phyloP scores from a whole-genome alignment of 2,797 vertebrate species.

The Alectoris magna region DNA sequence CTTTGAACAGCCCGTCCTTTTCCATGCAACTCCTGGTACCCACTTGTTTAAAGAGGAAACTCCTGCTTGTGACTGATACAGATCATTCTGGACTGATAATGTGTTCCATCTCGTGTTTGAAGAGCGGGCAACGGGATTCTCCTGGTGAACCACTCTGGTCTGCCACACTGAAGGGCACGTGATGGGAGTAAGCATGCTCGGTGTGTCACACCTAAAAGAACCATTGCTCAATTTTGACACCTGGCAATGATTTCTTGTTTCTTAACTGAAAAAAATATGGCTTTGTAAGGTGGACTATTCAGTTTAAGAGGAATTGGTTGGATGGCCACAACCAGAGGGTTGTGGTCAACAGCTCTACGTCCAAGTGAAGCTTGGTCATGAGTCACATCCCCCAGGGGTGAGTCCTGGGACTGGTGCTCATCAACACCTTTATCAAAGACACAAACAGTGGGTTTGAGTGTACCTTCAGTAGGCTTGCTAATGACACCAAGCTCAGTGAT shows the following conservation, averaged over 20 bases:
- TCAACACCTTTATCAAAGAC: too few relatives aligned
- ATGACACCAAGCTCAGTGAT: too few relatives aligned
- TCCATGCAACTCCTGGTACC: not conserved
- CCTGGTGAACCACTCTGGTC: accelerated
- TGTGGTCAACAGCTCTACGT: too few relatives aligned
- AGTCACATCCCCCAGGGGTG: too few relatives aligned
- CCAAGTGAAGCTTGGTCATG: too few relatives aligned
- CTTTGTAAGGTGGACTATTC: too few relatives aligned
- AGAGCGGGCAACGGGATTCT: not conserved
- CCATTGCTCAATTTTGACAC: not conserved
- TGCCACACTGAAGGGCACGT: not conserved
- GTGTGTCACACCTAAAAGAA: not conserved
- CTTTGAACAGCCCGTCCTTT: not conserved
- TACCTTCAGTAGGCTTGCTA: too few relatives aligned
- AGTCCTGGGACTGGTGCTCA: too few relatives aligned
- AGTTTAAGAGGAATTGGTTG: too few relatives aligned
- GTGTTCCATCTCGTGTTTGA: not conserved
- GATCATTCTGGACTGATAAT: not conserved
- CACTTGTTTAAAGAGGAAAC: not conserved
- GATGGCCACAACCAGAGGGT: too few relatives aligned
- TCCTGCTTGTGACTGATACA: not conserved
- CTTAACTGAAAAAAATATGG: too few relatives aligned
- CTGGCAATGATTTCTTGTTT: not conserved
- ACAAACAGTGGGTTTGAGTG: too few relatives aligned
- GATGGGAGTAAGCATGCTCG: not conserved